phyloP scores from a whole-genome alignment of 1,140 invertebrate species.

The Nephila pilipes region DNA sequence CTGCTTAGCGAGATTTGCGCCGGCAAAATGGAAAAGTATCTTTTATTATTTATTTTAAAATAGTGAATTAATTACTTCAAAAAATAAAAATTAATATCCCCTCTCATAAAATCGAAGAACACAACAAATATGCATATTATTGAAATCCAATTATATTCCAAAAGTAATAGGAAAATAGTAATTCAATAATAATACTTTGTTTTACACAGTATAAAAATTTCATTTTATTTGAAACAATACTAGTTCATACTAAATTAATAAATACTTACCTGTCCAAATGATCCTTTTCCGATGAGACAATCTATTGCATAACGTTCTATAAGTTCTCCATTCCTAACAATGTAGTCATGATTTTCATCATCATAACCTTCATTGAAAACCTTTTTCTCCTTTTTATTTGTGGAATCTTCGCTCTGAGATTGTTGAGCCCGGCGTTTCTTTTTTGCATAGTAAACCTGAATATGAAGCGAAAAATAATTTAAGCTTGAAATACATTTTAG shows the following conservation, averaged over 20 bases:
- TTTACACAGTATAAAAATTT: too few relatives aligned
- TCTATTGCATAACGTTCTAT: conserved; percentile 98
- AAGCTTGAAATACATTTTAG: background rate
- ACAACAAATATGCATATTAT: too few relatives aligned
- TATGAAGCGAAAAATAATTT: background rate
- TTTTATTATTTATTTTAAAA: too few relatives aligned
- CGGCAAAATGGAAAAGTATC: too few relatives aligned
- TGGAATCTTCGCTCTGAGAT: conserved; percentile 92
- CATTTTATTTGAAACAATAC: too few relatives aligned
- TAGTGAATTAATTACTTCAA: too few relatives aligned
- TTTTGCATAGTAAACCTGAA: conserved; percentile 98
- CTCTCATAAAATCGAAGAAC: too few relatives aligned
- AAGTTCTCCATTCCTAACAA: conserved; percentile 96
- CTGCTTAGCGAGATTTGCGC: too few relatives aligned
- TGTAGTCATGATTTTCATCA: conserved; percentile 99
- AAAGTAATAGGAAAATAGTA: too few relatives aligned
- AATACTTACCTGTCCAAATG: conserved; percentile 92
- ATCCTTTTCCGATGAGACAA: conserved; percentile 98
- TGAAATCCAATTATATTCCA: too few relatives aligned
- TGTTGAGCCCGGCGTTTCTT: conserved; percentile 97
- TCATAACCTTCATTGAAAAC: conserved; percentile 99
- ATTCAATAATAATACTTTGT: too few relatives aligned
- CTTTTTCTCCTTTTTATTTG: conserved; percentile 85
- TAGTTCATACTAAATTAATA: background rate
- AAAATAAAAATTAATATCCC: too few relatives aligned